Percentiles rank a stretch among this genome's conserved stretches.
phyloP scores from a whole-genome alignment of 2,888 invertebrate species.

The Conops quadrifasciatus region DNA sequence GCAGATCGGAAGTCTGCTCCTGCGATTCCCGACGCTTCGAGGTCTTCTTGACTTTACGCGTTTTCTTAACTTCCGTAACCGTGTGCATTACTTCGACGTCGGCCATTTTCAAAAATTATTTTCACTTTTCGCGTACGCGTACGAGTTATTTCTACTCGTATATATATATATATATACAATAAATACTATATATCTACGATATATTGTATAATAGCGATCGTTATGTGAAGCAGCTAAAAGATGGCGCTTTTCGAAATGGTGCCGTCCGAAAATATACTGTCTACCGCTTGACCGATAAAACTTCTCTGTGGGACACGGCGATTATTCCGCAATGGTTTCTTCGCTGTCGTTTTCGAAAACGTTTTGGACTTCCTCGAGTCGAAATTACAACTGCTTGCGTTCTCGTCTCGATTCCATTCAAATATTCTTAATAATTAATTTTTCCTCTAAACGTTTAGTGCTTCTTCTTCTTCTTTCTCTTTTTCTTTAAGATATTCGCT shows the following conservation, averaged over 20 bases:
- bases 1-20: slow-evolving; percentile 72
- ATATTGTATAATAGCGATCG: no score
- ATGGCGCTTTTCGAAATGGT: not conserved
- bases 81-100: slow-evolving; percentile 91
- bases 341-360: slow-evolving; percentile 43
- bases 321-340: slow-evolving; percentile 12
- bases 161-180: no score
- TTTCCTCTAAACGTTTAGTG: no score
- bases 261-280: not conserved
- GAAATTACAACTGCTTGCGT: slow-evolving; percentile 59
- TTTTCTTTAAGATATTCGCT: slow-evolving; percentile 9
- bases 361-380: slow-evolving; percentile 61
- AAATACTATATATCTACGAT: no score
- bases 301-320: not conserved
- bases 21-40: slow-evolving; percentile 82
- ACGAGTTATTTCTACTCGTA: no score
- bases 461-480: slow-evolving; percentile 1
- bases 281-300: slow-evolving; percentile 36
- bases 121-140: not conserved
- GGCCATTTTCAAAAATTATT: slow-evolving; percentile 73
- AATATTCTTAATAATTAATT: slow-evolving; percentile 39
- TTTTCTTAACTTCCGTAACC: slow-evolving; percentile 83
- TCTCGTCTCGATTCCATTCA: slow-evolving; percentile 36
- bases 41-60: slow-evolving; percentile 91
- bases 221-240: no score